Percentiles rank a stretch among this genome's conserved stretches.
Evolutionary conservation across 2,888 invertebrate genomes (phyloP).

Genomic region (Epistrophe grossulariae): DNA sequence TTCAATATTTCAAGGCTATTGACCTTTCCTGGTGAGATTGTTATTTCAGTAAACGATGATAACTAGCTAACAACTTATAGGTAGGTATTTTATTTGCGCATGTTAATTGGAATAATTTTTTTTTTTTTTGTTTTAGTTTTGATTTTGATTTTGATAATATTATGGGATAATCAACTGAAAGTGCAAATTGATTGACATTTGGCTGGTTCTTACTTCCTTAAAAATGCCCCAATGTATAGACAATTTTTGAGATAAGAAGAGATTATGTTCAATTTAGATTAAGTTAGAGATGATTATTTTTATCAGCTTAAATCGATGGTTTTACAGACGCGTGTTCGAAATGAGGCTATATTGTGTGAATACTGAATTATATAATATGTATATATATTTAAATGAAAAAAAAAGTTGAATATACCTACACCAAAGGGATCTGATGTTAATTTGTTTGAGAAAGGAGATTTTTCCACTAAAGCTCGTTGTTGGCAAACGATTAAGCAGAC

Average conservation of each 20-base stretch:
- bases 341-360: background rate
- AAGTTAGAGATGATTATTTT: background rate
- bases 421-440: too few species aligned
- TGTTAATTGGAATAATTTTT: background rate
- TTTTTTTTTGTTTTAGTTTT: conserved; percentile 13
- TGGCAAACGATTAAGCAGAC: too few species aligned
- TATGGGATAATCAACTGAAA: conserved; percentile 1
- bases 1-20: conserved; percentile 33
- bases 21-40: background rate
- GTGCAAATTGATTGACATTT: conserved; percentile 42
- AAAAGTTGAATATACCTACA: too few species aligned
- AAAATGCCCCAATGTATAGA: background rate
- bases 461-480: too few species aligned
- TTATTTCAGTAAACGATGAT: background rate
- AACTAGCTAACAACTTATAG: too few species aligned
- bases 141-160: background rate
- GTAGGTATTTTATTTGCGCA: background rate
- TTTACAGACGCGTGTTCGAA: background rate
- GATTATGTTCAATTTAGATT: background rate
- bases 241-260: background rate
- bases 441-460: too few species aligned
- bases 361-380: too few species aligned
- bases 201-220: conserved; percentile 21
- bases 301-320: conserved; percentile 5
- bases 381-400: too few species aligned